Percentiles rank a stretch among this genome's conserved stretches.
Evolutionary conservation across 2,113 vertebrate species (phyloP).

Genomic region (Thunnus maccoyii): DNA sequence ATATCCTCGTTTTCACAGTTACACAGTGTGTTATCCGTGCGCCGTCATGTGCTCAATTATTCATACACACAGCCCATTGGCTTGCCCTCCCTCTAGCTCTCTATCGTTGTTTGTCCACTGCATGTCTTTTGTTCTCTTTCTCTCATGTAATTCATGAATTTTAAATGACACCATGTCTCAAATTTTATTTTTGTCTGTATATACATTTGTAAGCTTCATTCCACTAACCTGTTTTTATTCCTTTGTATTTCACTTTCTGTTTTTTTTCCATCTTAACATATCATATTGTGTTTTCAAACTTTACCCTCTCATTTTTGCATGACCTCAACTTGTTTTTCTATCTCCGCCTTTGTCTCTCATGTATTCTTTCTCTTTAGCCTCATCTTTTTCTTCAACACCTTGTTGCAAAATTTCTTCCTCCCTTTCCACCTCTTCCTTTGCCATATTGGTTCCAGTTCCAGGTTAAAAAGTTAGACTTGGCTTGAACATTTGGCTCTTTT

Average conservation of each 20-base stretch:
- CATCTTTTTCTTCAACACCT: background rate
- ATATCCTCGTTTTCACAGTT: slow-evolving; percentile 44
- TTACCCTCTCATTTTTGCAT: slow-evolving; percentile 2
- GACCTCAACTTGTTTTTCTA: slow-evolving; percentile 28
- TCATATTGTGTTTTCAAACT: slow-evolving; percentile 8
- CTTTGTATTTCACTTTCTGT: background rate
- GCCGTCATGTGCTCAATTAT: slow-evolving; percentile 63
- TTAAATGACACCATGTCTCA: slow-evolving; percentile 23
- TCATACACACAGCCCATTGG: slow-evolving; percentile 54
- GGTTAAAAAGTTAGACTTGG: slow-evolving; percentile 3
- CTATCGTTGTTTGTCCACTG: slow-evolving; percentile 3
- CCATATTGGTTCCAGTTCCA: background rate
- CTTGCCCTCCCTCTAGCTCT: slow-evolving; percentile 14
- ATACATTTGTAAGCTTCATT: slow-evolving; percentile 1
- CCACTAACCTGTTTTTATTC: no score
- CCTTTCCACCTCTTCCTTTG: background rate
- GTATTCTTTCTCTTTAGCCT: background rate
- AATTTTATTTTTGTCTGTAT: slow-evolving; percentile 31
- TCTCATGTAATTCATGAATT: slow-evolving; percentile 55
- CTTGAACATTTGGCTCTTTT: background rate
- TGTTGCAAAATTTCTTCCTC: background rate
- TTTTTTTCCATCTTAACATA: slow-evolving; percentile 25
- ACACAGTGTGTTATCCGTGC: slow-evolving; percentile 43
- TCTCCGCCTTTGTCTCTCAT: background rate
- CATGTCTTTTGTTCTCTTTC: slow-evolving; percentile 8